Percentiles rank a stretch among this genome's conserved stretches.
Evolutionary conservation across 2,113 vertebrate species (phyloP).

Genomic region (Ptilonorhynchus violaceus): DNA sequence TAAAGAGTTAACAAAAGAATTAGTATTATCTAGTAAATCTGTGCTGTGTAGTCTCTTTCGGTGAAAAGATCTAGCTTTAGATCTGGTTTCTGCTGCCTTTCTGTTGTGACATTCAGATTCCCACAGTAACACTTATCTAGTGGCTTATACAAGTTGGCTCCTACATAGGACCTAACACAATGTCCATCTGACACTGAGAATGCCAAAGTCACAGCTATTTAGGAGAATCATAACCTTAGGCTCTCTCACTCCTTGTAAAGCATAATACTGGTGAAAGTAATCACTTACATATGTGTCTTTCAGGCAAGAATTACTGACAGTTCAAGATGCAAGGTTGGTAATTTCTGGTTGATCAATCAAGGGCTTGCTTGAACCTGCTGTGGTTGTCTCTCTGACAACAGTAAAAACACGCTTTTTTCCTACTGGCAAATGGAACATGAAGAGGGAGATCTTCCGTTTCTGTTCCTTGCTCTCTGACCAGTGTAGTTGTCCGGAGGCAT

Average conservation of each 20-base stretch:
- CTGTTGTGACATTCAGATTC: not conserved
- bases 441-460: not conserved
- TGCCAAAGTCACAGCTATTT: not conserved
- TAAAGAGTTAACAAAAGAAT: not conserved
- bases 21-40: not conserved
- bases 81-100: not conserved
- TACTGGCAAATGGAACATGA: not conserved
- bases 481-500: not conserved
- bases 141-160: not conserved
- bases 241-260: not conserved
- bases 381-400: not conserved
- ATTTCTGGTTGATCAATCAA: not conserved
- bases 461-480: not conserved
- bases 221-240: not conserved
- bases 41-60: not conserved
- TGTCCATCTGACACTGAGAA: not conserved
- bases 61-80: not conserved
- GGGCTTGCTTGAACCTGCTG: not conserved
- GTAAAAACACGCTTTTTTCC: not conserved
- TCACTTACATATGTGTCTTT: not conserved
- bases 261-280: not conserved
- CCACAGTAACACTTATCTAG: not conserved
- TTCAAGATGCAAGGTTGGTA: fast-evolving
- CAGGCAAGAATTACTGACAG: not conserved
- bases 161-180: not conserved